Evolutionary conservation across 2,797 vertebrate species (phyloP), one percentile per base, ranked within the genome.

Genomic region (Coranthus polyacanthus): DNA sequence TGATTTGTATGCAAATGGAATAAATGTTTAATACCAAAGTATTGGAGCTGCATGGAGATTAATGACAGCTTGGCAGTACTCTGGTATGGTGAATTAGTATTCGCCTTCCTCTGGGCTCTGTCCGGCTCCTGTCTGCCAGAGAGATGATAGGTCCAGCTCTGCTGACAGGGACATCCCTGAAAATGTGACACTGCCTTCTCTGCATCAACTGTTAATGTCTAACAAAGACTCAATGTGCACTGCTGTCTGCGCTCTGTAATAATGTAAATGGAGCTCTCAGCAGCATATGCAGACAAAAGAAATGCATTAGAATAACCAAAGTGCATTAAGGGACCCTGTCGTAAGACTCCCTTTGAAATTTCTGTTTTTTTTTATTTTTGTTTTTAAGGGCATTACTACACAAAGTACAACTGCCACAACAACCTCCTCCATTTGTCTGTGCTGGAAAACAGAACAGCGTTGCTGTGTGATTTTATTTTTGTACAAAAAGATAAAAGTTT

Each of bases 1-100:
- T 49, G 46, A 80, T 88, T 85, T 87, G 70, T 78, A 89, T 89
- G 86, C 80, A 90, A 88, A 90, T 84, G 55, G 47, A 45, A 88
- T 83, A 79, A 74, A 89, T 80, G 73, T 90, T 88, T 89, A 76
- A 89, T 86, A 76, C 54, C 58, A 79, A 77, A 81, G 69, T 73
- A 68, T 42, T 69, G 60, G 60, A 39, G 55, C 59, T 73, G 77
- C 72, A 60, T 74, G 63, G 81, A 88, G 81, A 89, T 88, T 88
- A 86, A 89, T 87, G 84, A 77, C 58, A 78, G 58, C 75, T 81
- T 79, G 75, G 78, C 81, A 85, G 57, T 29, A 71, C 69, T 67
- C 38, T 72, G 83, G 67, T 42, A 51, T 79, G 61, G 50, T 75
- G 74, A 83, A 85, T 88, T 85, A 77, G 76, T 82, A 81, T 82